Conservation (phyloP, 2,888 invertebrate species). For the Monochamus alternatus region DNA sequence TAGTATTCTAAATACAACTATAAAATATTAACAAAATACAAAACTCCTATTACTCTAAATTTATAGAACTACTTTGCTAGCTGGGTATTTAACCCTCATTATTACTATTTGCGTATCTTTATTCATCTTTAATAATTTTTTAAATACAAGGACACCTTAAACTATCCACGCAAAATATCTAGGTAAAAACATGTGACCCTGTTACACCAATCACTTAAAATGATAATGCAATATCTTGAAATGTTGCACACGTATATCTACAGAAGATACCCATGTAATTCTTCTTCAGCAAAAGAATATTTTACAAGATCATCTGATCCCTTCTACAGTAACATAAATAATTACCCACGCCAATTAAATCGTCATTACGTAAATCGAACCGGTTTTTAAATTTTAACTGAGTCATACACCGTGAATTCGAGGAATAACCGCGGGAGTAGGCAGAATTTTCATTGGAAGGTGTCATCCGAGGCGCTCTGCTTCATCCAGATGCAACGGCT, state of each 20-base stretch:
- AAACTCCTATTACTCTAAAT: too few relatives aligned
- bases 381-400: slow-evolving; percentile 7
- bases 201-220: neutral
- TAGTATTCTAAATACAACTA: too few relatives aligned
- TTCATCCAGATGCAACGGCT: neutral
- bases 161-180: neutral
- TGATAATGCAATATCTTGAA: slow-evolving; percentile 2
- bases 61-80: too few relatives aligned
- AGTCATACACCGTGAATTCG: slow-evolving; percentile 1
- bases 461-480: neutral
- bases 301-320: too few relatives aligned
- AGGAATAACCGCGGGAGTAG: neutral
- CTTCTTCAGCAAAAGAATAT: neutral
- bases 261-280: neutral
- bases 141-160: neutral
- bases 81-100: too few relatives aligned
- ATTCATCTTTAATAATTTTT: neutral
- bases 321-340: neutral
- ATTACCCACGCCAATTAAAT: neutral
- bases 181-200: slow-evolving; percentile 1
- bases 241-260: neutral
- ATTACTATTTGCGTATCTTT: too few relatives aligned
- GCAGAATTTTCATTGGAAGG: neutral
- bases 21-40: too few relatives aligned
- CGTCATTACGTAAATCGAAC: neutral